Evolutionary conservation across 2,113 vertebrate genomes (phyloP).

Genomic region (Mustelus asterias): DNA sequence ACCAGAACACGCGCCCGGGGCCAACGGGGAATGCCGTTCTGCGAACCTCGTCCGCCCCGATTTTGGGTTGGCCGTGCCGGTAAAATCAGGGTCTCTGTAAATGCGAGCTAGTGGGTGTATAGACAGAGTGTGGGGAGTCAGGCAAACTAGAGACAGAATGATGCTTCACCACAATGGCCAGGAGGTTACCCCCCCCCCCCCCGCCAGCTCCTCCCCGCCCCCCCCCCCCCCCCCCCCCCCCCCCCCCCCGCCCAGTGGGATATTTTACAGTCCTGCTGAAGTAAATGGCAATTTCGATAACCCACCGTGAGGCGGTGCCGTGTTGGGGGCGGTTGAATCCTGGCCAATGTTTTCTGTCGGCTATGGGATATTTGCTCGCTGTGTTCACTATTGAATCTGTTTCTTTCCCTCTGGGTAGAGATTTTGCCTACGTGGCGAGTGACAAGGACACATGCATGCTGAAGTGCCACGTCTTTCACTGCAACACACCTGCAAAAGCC

Average conservation of each 20-base stretch:
- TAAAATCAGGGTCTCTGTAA: background rate
- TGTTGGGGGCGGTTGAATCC: too few species aligned
- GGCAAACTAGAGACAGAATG: background rate
- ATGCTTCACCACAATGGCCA: slow-evolving; percentile 31
- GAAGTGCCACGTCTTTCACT: slow-evolving; percentile 93
- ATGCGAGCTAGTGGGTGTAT: background rate
- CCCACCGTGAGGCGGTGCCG: too few species aligned
- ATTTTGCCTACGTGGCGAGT: slow-evolving; percentile 89
- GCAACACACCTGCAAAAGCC: slow-evolving; percentile 83
- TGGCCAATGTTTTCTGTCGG: too few species aligned
- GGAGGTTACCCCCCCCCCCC: too few species aligned
- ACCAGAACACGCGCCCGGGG: too few species aligned
- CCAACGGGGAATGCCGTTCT: too few species aligned
- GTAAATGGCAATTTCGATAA: too few species aligned
- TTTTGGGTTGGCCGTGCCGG: too few species aligned
- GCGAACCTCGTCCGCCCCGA: too few species aligned
- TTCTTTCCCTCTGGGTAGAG: slow-evolving; percentile 53
- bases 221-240: too few species aligned
- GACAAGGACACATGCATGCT: slow-evolving; percentile 91
- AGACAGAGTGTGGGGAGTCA: background rate
- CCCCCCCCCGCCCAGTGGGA: too few species aligned
- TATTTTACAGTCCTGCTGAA: slow-evolving; percentile 18
- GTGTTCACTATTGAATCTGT: background rate
- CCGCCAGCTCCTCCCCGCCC: too few species aligned
- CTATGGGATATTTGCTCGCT: background rate